Base-by-base conservation (phyloP, 2,888 invertebrate species). In the Epicampocera succincta region DNA sequence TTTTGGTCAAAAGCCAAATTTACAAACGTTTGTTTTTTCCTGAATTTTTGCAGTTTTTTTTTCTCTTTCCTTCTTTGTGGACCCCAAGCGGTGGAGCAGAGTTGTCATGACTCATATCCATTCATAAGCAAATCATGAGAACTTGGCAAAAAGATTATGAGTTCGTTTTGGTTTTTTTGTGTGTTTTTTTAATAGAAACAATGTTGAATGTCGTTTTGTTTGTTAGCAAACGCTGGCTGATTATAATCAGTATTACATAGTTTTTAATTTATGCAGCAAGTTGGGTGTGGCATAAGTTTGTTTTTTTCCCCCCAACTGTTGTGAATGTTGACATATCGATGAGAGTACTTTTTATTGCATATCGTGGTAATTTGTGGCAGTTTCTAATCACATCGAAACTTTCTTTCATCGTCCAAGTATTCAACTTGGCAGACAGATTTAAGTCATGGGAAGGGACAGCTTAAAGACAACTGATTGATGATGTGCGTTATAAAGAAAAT, bases 1-100 rank as follows among this genome's bases (percentile, higher is more conserved):
- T 82, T 73, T 82, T 82, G 82, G 82, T 78, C 52, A 71, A 75
- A 78, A 78, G 82, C 82, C 82, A 82, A 77, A 73, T 81, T 63
- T 60, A 68, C 73, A 77, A 78, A 78, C 71, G 75, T 82, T 82
- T 82, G 48, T 65, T 46, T 46, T 60, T 69, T 69, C 50, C 69
- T 50, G 58, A 21, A 50, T 58, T 44, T n/a, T 58, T 58, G 46
- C 25, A 19, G 5, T 40, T 61, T 33, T 50, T 25, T 21, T 38
- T 38, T 38, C 58, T 25, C 21, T 44, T 38, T 66, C 40, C 21
- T 44, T 54, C n/a, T 33, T 50, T n/a, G n/a, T 38, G 3, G 25
- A 6, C 25, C 42, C 29, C 13, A 29, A 29, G 12, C 61, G 48
- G 50, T 58, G 40, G 38, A 75, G 68, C 69, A 71, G 69, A 46